Evolutionary conservation across 2,797 vertebrate genomes (phyloP).

Genomic region (Merluccius polli): DNA sequence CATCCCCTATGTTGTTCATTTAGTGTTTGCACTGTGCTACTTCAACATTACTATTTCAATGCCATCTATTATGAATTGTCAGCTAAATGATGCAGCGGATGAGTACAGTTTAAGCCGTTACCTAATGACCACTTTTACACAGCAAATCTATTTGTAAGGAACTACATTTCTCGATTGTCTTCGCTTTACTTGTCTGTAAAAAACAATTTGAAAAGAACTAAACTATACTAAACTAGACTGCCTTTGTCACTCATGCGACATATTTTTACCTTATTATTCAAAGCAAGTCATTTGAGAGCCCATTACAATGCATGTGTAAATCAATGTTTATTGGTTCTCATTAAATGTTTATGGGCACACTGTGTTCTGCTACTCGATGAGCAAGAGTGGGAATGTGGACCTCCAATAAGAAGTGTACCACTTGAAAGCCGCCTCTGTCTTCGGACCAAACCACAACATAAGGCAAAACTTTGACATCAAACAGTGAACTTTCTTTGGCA

Average conservation of each 20-base stretch:
- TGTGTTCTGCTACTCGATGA: not conserved
- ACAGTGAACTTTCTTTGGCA: not conserved
- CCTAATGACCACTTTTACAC: not conserved
- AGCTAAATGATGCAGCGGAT: not conserved
- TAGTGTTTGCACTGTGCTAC: not conserved
- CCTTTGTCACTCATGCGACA: not conserved
- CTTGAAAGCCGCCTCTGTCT: not conserved
- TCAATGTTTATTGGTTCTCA: not conserved
- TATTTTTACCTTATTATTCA: not conserved
- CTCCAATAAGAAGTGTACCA: not conserved
- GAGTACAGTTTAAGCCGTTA: constrained; percentile 1
- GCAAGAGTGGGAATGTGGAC: not conserved
- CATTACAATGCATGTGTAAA: not conserved
- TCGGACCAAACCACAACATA: not conserved
- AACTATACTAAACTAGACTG: not conserved
- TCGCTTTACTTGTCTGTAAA: not conserved
- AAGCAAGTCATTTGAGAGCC: not conserved
- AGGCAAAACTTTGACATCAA: not conserved
- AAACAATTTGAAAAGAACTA: not conserved
- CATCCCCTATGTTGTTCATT: too few species aligned
- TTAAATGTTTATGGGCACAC: not conserved
- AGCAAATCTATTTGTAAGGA: too few species aligned
- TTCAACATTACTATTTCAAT: constrained; percentile 17
- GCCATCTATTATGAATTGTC: constrained; percentile 1
- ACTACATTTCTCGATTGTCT: not conserved